Evolutionary conservation across 92 coral and sea anemone genomes (phyloP).

Genomic region (Siderastrea siderea): DNA sequence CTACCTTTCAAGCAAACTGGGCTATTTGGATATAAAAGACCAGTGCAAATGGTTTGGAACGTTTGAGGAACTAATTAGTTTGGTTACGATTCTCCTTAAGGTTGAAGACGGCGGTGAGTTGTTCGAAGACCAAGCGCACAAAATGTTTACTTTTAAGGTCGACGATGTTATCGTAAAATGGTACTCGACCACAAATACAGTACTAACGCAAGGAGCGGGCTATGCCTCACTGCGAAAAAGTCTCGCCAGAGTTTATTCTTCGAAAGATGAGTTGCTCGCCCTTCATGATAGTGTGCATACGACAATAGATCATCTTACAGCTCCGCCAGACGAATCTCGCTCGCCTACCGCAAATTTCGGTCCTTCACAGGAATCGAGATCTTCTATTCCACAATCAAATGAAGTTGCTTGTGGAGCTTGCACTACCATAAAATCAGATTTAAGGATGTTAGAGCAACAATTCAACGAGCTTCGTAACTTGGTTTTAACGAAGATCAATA

Average conservation of each 20-base stretch:
- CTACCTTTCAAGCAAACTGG: neutral
- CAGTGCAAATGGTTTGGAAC: conserved; percentile 12
- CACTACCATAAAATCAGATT: too few species aligned
- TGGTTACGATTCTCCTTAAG: conserved; percentile 6
- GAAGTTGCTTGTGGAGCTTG: too few species aligned
- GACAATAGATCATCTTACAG: too few species aligned
- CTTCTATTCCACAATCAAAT: too few species aligned
- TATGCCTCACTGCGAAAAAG: neutral
- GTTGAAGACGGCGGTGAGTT: neutral
- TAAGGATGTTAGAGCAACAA: too few species aligned
- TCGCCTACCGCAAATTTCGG: too few species aligned
- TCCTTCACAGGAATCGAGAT: too few species aligned
- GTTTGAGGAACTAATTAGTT: neutral
- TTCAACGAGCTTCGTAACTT: too few species aligned
- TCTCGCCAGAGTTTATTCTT: neutral
- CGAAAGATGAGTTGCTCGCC: conserved; percentile 13
- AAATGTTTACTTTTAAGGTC: conserved; percentile 4
- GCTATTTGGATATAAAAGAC: conserved; percentile 17
- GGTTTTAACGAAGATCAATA: too few species aligned
- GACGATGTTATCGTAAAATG: conserved; percentile 24
- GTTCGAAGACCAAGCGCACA: conserved; percentile 24
- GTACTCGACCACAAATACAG: conserved; percentile 18
- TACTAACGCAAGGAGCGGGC: conserved; percentile 17
- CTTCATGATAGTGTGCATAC: neutral
- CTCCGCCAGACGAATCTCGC: too few species aligned